phyloP scores from a whole-genome alignment of 2,113 vertebrate genomes.

The Actenoides hombroni region DNA sequence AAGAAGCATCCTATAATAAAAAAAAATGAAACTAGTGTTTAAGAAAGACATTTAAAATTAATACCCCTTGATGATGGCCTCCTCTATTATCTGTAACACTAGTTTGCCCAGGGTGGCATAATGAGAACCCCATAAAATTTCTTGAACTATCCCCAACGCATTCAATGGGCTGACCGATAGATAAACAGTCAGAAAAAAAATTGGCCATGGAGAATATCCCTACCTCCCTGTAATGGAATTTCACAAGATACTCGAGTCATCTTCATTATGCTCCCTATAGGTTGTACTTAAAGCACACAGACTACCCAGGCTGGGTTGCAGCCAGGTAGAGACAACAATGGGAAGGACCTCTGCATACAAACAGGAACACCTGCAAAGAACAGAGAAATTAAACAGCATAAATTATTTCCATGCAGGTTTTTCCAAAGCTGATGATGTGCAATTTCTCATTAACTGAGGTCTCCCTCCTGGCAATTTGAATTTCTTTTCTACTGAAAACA shows the following conservation, averaged over 20 bases:
- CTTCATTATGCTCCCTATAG: not conserved
- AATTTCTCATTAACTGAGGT: slow-evolving; percentile 34
- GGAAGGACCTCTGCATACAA: slow-evolving; percentile 15
- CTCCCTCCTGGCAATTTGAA: not conserved
- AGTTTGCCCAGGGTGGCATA: not conserved
- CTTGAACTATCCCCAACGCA: not conserved
- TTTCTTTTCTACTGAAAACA: not conserved
- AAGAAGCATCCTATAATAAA: slow-evolving; percentile 18
- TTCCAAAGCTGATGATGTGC: not conserved
- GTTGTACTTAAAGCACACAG: not conserved
- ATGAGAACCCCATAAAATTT: not conserved
- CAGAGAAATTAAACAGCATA: slow-evolving; percentile 45
- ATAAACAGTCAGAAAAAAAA: not conserved
- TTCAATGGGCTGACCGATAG: not conserved
- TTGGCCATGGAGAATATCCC: not conserved
- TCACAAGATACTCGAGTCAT: not conserved
- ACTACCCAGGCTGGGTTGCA: not conserved
- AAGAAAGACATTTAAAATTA: slow-evolving; percentile 16
- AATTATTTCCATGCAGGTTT: slow-evolving; percentile 39
- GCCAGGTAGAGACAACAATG: not conserved
- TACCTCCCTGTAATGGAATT: not conserved
- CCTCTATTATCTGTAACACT: not conserved
- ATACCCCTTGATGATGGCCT: not conserved
- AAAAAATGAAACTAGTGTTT: not conserved
- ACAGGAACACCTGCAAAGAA: slow-evolving; percentile 56